phyloP scores from a whole-genome alignment of 1,140 invertebrate genomes.

The Tetramorium simillimum region DNA sequence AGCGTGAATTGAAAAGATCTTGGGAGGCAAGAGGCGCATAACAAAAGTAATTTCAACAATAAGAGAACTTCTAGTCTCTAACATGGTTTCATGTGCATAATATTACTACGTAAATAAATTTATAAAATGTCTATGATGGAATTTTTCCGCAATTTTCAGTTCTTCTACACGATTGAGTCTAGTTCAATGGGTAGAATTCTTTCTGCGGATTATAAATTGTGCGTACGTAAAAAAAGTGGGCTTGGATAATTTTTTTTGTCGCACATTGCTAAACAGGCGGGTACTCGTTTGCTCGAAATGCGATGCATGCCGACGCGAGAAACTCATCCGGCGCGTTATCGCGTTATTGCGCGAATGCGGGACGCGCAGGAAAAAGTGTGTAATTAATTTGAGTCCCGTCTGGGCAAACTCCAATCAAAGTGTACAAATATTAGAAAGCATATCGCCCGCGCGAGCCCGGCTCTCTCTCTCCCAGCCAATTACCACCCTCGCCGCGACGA shows the following conservation, averaged over 20 bases:
- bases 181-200: not conserved
- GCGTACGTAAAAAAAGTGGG: not conserved
- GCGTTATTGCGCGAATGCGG: constrained; percentile 60
- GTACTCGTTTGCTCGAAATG: not conserved
- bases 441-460: constrained; percentile 60
- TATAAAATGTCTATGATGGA: not conserved
- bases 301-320: not conserved
- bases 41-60: not conserved
- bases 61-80: not conserved
- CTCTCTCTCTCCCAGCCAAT: constrained; percentile 65
- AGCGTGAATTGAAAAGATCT: not conserved
- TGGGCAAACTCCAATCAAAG: constrained; percentile 78
- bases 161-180: not conserved
- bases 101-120: constrained; percentile 6
- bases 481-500: constrained; percentile 62
- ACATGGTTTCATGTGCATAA: not conserved
- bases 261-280: not conserved
- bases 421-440: constrained; percentile 78
- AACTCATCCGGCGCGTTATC: constrained; percentile 44
- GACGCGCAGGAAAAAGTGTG: constrained; percentile 68
- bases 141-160: constrained; percentile 6
- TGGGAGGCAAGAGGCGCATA: not conserved
- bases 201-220: not conserved
- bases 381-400: constrained; percentile 75
- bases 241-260: not conserved